Evolutionary conservation across 2,888 invertebrate genomes (phyloP).

Genomic region (Lamellibrachia columna): DNA sequence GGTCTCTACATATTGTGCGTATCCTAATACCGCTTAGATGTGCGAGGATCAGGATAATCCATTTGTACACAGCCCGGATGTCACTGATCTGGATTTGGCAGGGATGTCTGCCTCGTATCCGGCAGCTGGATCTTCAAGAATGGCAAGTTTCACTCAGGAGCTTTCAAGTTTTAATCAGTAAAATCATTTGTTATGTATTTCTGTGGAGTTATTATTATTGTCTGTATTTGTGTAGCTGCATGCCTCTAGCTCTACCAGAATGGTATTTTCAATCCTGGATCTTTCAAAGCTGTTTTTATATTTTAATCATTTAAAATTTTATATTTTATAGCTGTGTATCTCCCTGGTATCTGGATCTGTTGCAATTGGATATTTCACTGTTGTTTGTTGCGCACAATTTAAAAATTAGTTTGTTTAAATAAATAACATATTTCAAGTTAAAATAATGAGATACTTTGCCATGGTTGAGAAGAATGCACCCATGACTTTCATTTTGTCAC

Average conservation of each 20-base stretch:
- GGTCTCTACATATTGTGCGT: neutral
- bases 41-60: slow-evolving; percentile 6
- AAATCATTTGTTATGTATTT: neutral
- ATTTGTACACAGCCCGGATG: neutral
- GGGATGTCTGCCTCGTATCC: neutral
- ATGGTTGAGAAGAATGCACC: no score
- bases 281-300: neutral
- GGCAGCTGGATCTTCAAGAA: neutral
- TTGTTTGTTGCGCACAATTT: no score
- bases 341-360: no score
- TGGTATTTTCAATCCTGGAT: neutral
- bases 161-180: neutral
- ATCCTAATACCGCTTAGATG: neutral
- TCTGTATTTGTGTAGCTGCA: neutral
- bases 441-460: no score
- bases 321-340: no score
- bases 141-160: neutral
- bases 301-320: neutral
- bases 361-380: no score
- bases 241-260: neutral
- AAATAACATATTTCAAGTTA: no score
- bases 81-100: neutral
- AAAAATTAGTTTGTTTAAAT: no score
- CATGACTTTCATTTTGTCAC: no score
- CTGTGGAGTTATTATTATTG: neutral